Evolutionary conservation across 1,140 invertebrate genomes (phyloP).

Genomic region (Cydia splendana): DNA sequence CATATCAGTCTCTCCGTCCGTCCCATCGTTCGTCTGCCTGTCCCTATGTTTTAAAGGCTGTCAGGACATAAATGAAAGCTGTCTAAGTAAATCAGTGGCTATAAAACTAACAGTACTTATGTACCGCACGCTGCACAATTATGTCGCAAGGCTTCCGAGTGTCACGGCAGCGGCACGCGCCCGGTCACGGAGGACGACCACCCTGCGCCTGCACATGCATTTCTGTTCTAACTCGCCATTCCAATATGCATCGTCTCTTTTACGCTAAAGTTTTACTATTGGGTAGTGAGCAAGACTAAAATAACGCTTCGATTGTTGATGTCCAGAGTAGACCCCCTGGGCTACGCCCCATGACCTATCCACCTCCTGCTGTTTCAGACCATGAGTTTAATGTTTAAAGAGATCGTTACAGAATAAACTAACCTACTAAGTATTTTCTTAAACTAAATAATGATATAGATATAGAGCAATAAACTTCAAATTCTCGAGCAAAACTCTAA

Average conservation of each 20-base stretch:
- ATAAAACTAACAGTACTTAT: neutral
- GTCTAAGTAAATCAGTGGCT: neutral
- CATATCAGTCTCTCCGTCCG: too few species aligned
- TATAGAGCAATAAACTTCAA: neutral
- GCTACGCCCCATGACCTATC: slow-evolving; percentile 10
- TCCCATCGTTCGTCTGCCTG: too few species aligned
- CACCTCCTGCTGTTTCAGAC: slow-evolving; percentile 5
- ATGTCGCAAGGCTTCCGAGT: slow-evolving; percentile 15
- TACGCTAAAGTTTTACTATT: neutral
- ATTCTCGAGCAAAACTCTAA: neutral
- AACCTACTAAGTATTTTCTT: neutral
- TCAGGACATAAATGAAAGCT: neutral
- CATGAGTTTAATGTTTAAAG: neutral
- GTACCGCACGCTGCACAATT: slow-evolving; percentile 14
- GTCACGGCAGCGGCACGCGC: slow-evolving; percentile 14
- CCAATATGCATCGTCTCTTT: neutral
- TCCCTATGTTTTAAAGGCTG: neutral
- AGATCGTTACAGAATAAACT: neutral
- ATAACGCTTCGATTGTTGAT: neutral
- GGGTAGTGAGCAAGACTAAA: neutral
- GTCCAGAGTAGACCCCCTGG: neutral
- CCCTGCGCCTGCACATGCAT: slow-evolving; percentile 17
- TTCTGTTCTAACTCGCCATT: neutral
- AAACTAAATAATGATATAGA: neutral
- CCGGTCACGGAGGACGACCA: slow-evolving; percentile 19